Evolutionary conservation across 2,797 vertebrate species (phyloP).

Genomic region (Hipposideros larvatus): DNA sequence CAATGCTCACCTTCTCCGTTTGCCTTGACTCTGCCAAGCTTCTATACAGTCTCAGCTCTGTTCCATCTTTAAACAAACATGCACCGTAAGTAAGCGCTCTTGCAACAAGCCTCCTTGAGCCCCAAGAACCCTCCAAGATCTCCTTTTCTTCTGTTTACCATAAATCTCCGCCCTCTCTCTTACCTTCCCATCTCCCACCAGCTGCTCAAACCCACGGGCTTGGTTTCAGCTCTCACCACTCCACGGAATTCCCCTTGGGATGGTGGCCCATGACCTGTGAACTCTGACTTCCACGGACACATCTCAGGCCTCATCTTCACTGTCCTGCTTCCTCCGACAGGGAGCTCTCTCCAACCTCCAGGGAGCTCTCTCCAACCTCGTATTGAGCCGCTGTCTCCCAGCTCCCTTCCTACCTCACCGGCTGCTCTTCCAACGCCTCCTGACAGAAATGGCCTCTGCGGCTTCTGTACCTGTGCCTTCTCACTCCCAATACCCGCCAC

Average conservation of each 20-base stretch:
- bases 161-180: accelerated
- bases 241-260: accelerated
- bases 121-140: neutral
- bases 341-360: neutral
- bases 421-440: too few species aligned
- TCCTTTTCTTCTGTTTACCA: neutral
- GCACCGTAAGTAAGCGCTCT: accelerated
- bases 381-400: neutral
- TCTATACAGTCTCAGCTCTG: accelerated
- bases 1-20: neutral
- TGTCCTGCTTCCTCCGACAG: accelerated
- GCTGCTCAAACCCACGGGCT: accelerated
- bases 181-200: neutral
- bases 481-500: neutral
- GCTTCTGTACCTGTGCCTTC: neutral
- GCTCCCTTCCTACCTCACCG: neutral
- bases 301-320: neutral
- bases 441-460: too few species aligned
- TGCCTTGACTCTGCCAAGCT: neutral
- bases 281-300: accelerated
- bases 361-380: neutral
- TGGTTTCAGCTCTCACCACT: neutral
- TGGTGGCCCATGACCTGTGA: accelerated
- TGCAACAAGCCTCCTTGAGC: neutral
- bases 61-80: neutral